Base-by-base conservation (phyloP, 1,140 invertebrate genomes). In the Brachystomella parvula region DNA sequence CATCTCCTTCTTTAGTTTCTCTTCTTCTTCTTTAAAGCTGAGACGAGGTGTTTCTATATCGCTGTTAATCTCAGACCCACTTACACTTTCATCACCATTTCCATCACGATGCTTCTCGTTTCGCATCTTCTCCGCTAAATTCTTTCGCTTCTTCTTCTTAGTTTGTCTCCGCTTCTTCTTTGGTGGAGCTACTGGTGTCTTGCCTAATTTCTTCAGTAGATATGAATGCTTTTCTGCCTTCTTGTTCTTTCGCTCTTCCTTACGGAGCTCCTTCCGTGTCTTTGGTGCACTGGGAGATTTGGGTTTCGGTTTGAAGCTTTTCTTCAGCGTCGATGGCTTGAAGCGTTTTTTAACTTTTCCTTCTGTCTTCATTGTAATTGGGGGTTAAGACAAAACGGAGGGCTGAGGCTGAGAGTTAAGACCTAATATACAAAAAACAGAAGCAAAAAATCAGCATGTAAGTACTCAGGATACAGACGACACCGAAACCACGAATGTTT, bases 191-290 rank as follows among this genome's bases (percentile, higher is more conserved):
- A 32, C 21, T 33, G 35, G 53, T 15, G 1, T 31, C 26, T 65
- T 64, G 28, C 39, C 65, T 15, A 47, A 74, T 74, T 77, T 80
- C 35, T 67, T 75, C 64, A 77, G 74, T 72, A 80, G 79, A 71
- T 80, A 81, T 65, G 78, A 69, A 47, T 78, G 77, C 70, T 79
- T 82, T 44, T 76, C 77, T 35, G 81, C 78, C 73, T 86, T 86
- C 44, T 82, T 80, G 49, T 77, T 71, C 26, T 79, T 75, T 26
- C 82, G 73, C 59, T 83, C 79, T 58, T 83, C 82, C 74, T 86
- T 86, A 1, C 85, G 78, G 15, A 82, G 73, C 72, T 85, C 79
- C 75, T 85, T 86, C 6, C 85, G 80, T 0, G 80, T 78, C 21
- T 53, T 53, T 6, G 49, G 49, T 19, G 49, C 49, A 19, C 6